phyloP scores from a whole-genome alignment of 1,140 invertebrate species.

The Pygmarrhopalites habei region DNA sequence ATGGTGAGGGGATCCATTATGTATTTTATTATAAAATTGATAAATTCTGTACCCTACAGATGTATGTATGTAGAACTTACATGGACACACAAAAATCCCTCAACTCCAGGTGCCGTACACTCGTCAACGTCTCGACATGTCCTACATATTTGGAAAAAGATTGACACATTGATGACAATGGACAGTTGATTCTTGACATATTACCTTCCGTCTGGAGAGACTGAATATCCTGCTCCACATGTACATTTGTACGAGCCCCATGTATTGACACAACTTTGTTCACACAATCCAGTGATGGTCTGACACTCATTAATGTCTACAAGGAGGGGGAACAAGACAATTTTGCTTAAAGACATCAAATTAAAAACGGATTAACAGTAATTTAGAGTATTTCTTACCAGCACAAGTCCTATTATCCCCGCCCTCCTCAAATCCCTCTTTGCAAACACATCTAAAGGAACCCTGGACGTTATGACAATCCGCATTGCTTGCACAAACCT shows the following conservation, averaged over 20 bases:
- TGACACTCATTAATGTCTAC: constrained; percentile 55
- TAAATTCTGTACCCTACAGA: no score
- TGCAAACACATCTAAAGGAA: constrained; percentile 54
- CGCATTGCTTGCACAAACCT: constrained; percentile 45
- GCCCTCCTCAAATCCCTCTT: constrained; percentile 60
- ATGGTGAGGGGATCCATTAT: no score
- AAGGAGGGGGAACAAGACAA: no score
- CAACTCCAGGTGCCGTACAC: constrained; percentile 64
- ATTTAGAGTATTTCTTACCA: no score
- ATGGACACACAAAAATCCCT: constrained; percentile 66
- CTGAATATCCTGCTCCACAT: constrained; percentile 63
- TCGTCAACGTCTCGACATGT: constrained; percentile 81
- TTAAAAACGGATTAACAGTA: no score
- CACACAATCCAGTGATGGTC: constrained; percentile 57
- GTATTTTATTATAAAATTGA: no score
- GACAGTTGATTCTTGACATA: not conserved
- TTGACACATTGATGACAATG: no score
- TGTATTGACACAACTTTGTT: constrained; percentile 74
- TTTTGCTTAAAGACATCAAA: no score
- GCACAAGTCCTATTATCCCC: constrained; percentile 44
- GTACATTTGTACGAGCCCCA: constrained; percentile 74
- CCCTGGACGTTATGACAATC: constrained; percentile 54
- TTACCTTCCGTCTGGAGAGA: constrained; percentile 63
- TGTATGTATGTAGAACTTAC: no score
- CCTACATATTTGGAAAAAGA: constrained; percentile 42